Percentiles rank a stretch among this genome's conserved stretches.
Conservation (phyloP, 2,888 invertebrate species). For the Rambutsinella grinnellia region DNA sequence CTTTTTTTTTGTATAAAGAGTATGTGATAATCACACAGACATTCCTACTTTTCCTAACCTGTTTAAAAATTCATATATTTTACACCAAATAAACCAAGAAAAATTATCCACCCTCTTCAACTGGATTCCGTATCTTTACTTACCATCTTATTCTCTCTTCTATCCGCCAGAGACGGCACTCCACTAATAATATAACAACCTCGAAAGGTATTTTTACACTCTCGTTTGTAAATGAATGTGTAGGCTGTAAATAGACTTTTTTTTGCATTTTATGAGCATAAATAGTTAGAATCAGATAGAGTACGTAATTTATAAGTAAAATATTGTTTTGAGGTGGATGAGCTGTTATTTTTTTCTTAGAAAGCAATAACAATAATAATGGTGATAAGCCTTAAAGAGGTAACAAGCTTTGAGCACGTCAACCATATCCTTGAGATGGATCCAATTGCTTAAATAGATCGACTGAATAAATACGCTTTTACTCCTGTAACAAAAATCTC, state of each 20-base stretch:
- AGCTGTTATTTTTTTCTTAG: conserved; percentile 8
- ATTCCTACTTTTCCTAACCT: conserved; percentile 18
- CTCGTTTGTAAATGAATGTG: conserved; percentile 12
- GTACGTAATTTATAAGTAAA: conserved; percentile 13
- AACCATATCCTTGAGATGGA: conserved; percentile 38
- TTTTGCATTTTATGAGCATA: conserved; percentile 27
- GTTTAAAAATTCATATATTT: conserved; percentile 40
- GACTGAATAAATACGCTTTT: too few relatives aligned
- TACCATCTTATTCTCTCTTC: conserved; percentile 13
- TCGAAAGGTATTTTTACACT: conserved; percentile 5
- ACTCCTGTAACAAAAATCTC: too few relatives aligned
- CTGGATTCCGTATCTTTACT: conserved; percentile 15
- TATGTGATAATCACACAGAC: conserved; percentile 23
- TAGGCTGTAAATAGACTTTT: conserved; percentile 34
- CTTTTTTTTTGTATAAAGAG: neutral
- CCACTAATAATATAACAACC: too few relatives aligned
- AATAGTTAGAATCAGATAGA: too few relatives aligned
- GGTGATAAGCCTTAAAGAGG: conserved; percentile 51
- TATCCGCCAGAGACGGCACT: too few relatives aligned
- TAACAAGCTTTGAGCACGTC: conserved; percentile 48
- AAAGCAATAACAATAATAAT: conserved; percentile 37
- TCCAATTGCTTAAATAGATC: too few relatives aligned
- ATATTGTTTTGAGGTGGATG: conserved; percentile 37
- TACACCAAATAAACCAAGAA: conserved; percentile 33
- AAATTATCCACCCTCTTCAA: too few relatives aligned